Percentiles rank a stretch among this genome's conserved stretches.
phyloP scores from a whole-genome alignment of 2,113 vertebrate species.

The Malurus melanocephalus region DNA sequence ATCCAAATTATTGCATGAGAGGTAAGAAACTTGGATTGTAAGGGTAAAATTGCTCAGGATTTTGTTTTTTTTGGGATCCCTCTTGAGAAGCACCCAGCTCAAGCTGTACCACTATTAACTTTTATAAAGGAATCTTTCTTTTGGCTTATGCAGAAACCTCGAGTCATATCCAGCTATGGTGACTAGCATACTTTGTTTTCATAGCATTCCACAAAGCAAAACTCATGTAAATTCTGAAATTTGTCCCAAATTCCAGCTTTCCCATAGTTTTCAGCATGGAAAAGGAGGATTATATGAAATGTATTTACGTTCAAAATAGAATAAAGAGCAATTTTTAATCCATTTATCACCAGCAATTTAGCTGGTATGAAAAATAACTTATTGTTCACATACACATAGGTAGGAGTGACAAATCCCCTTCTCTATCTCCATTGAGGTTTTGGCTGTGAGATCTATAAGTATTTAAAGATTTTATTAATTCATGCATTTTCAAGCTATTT shows the following conservation, averaged over 20 bases:
- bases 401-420: background rate
- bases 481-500: background rate
- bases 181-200: rapidly evolving
- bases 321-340: background rate
- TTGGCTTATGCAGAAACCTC: background rate
- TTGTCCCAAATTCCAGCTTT: background rate
- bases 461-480: background rate
- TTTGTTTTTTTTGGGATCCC: background rate
- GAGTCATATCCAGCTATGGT: rapidly evolving
- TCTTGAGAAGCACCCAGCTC: background rate
- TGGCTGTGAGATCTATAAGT: background rate
- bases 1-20: background rate
- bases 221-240: background rate
- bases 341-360: background rate
- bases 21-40: background rate
- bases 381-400: background rate
- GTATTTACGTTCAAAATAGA: background rate
- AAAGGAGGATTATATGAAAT: background rate
- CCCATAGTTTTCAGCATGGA: background rate
- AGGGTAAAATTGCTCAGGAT: background rate
- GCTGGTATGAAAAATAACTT: background rate
- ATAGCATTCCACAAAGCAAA: background rate
- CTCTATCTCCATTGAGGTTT: background rate
- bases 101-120: background rate
- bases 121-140: background rate